These are phyloP conservation scores for Bombycilla garrulus DNA, from an alignment of 2,113 vertebrate genomes.

Conservation along the genomic window DNA sequence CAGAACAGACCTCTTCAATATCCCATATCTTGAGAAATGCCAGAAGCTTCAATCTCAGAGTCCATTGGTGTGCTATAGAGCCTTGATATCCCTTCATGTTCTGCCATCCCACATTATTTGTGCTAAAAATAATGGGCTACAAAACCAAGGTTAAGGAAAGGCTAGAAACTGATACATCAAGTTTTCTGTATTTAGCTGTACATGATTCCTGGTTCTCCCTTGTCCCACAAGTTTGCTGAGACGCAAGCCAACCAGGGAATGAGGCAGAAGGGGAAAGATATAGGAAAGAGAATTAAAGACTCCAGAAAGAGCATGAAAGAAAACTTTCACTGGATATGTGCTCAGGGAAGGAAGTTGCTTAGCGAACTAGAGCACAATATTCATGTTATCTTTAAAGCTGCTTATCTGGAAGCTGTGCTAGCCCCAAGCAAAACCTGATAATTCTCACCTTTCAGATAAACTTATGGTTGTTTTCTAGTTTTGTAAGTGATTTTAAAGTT, in stretches of 20 bases:
- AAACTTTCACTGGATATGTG: not conserved
- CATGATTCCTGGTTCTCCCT: not conserved
- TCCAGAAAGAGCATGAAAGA: not conserved
- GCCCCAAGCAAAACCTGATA: not conserved
- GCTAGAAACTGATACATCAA: not conserved
- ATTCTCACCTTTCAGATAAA: not conserved
- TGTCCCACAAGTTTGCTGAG: not conserved
- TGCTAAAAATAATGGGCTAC: not conserved
- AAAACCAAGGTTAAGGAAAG: not conserved
- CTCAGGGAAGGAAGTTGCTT: not conserved
- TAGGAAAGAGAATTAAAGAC: not conserved
- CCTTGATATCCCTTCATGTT: not conserved
- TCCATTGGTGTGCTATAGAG: not conserved
- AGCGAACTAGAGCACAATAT: not conserved
- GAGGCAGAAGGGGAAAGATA: not conserved
- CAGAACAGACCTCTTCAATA: not conserved
- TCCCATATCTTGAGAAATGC: not conserved
- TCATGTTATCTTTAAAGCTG: not conserved
- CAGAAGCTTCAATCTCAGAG: not conserved
- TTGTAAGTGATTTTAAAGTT: not conserved
- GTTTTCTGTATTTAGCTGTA: not conserved
- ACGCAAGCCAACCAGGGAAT: fast-evolving
- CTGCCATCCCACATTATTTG: not conserved
- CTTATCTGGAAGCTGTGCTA: not conserved
- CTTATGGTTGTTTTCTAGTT: not conserved